Conservation (phyloP, 2,888 invertebrate genomes). For the Abrostola tripartita region DNA sequence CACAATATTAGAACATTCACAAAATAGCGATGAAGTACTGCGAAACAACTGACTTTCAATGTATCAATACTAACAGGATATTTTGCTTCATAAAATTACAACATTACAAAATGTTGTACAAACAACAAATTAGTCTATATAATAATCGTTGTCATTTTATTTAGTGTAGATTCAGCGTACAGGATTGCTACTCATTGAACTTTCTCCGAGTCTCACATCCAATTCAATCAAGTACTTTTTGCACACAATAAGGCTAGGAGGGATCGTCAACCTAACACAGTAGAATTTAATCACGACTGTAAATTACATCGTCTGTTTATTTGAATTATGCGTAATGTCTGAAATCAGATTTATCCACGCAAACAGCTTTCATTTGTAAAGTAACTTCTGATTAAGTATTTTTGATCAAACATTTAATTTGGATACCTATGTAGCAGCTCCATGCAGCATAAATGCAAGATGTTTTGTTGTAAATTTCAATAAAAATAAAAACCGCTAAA, state of each 20-base stretch:
- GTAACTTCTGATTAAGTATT: neutral
- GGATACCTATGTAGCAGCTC: no score
- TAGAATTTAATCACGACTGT: neutral
- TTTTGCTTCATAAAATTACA: no score
- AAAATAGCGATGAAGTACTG: no score
- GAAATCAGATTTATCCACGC: neutral
- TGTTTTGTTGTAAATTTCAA: neutral
- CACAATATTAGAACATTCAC: no score
- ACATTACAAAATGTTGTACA: no score
- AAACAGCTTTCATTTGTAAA: neutral
- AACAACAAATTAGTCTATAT: no score
- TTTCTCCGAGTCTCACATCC: neutral
- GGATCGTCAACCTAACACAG: neutral
- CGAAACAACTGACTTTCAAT: no score
- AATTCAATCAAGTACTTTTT: neutral
- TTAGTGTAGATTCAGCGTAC: neutral
- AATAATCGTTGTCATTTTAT: neutral
- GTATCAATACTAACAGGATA: no score
- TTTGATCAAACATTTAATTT: no score
- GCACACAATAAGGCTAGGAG: neutral
- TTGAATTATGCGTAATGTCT: conserved; percentile 1
- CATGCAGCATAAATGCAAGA: neutral
- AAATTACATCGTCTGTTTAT: neutral
- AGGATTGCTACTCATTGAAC: neutral
- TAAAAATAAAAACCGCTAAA: no score